Base-by-base conservation (phyloP, 2,113 vertebrate genomes). In the Callaeas wilsoni region DNA sequence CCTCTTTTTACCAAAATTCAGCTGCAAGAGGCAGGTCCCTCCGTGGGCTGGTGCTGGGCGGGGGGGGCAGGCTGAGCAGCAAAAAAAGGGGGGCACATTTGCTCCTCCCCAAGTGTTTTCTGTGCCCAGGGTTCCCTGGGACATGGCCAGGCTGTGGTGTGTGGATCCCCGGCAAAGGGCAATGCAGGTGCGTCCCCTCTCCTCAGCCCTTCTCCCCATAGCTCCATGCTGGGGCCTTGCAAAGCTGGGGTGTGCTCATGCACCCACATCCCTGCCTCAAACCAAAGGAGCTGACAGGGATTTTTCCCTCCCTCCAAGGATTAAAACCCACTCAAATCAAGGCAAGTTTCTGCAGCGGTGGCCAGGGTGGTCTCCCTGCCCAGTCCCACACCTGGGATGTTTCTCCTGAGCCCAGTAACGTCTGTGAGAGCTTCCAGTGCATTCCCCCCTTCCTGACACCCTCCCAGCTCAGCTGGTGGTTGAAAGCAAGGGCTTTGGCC, bases 331-430 rank as follows among this genome's bases (percentile, higher is more conserved):
- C 46, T 10, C 77, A 84, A 84, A 89, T 63, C n/a, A 63, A 33
- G 60, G 80, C 47, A 35, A 26, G 6, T 75, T 86, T 65, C 46
- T 2, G 1, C 0, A 0, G 29, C 3, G 2, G 23, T 6, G 7
- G 27, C 30, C 21, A 32, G 13, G 20, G 21, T 21, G 1, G 7
- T 63, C 6, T 84, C 50, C 68, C 26, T 77, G 77, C 35, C 37
- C 7, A 0, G 15, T 49, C n/a, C 47, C 55, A 63, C 3, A 1
- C 9, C 32, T 32, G 21, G 19, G 60, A 9, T 77, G 12, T 37
- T 82, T 65, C 47, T 52, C 29, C 74, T 3, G 21, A 37, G 41
- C 46, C 4, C 50, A 11, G 0, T 2, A 55, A 26, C 0, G 0
- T 12, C 3, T 15, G 26, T 15, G 50, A 85, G 49, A 90, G 30